Evolutionary conservation across 2,797 vertebrate species (phyloP).

Genomic region (Hoplostethus mediterraneus): DNA sequence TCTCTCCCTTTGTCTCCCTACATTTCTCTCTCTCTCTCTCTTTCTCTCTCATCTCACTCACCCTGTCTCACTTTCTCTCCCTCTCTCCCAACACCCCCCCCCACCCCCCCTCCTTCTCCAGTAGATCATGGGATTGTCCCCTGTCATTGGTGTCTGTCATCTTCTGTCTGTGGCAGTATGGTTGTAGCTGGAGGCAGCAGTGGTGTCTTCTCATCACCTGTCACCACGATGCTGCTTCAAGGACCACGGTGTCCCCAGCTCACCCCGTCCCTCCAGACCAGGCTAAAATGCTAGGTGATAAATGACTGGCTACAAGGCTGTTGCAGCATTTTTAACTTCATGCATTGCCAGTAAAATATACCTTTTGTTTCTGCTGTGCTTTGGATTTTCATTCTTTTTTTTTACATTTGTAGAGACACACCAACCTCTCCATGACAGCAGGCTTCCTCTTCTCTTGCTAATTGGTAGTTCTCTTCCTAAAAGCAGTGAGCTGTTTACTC

Average conservation of each 20-base stretch:
- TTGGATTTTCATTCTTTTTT: background rate
- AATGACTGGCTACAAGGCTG: no score
- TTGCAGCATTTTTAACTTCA: no score
- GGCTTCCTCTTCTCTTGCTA: background rate
- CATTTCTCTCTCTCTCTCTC: constrained; percentile 12
- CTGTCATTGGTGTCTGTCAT: constrained; percentile 54
- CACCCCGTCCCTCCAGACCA: constrained; percentile 8
- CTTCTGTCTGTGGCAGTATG: constrained; percentile 9
- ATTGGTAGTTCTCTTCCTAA: no score
- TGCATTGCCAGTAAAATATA: no score
- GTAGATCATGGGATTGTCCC: constrained; percentile 30
- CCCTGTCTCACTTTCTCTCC: background rate
- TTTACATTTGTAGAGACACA: no score
- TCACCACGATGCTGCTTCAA: constrained; percentile 25
- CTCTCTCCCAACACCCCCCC: background rate
- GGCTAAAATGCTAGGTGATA: no score
- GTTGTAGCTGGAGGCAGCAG: constrained; percentile 46
- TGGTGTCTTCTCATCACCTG: constrained; percentile 51
- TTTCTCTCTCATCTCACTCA: constrained; percentile 3
- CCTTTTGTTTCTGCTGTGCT: background rate
- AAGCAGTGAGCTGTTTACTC: no score
- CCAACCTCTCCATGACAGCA: background rate
- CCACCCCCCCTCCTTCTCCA: background rate
- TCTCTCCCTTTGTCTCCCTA: constrained; percentile 39
- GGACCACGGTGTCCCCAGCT: background rate